Base-by-base conservation (phyloP, 2,113 vertebrate species). In the Tautogolabrus adspersus region DNA sequence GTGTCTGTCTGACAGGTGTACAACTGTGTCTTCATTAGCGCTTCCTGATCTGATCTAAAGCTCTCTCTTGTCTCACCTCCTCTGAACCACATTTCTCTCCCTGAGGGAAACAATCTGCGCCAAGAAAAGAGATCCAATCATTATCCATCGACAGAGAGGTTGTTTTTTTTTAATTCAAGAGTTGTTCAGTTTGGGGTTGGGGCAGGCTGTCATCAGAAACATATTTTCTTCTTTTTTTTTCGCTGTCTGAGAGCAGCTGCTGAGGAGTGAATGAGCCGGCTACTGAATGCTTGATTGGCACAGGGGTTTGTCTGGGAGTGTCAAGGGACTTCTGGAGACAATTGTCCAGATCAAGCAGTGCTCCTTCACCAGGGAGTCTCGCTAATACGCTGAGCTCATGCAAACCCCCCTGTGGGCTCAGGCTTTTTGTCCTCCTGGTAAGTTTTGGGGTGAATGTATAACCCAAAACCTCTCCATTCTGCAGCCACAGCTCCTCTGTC, bases 201-300 rank as follows among this genome's bases (percentile, higher is more conserved):
- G 4, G 30, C 30, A 34, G 30, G 26, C 75, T 79, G 74, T 82
- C 87, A 85, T 89, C 59, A 52, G 67, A 83, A 87, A 88, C 79
- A 57, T 73, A 81, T 89, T 84, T 89, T 64, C 63, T 44, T 46
- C 73, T 83, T 86, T 72, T 76, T 66, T 86, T 72, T 76, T 66
- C 42, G 38, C 63, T 23, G 65, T 66, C 72, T 34, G 67, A 61
- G 77, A 81, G 85, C 93, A 93, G 93, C 93, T 93, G 93, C 84
- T 62, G 60, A 79, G 69, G 81, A 82, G 65, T 89, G 85, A 89
- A 90, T 88, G 84, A 72, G 80, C 34, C 0, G 47, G 42, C 80
- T 51, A 5, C 77, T 87, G 82, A 91, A 87, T 87, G 89, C 81
- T 75, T 94, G 93, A 94, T 89, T 93, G 93, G 89, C 92, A 85